Evolutionary conservation across 2,888 invertebrate species (phyloP).

Genomic region (Onthophagus sagittarius): DNA sequence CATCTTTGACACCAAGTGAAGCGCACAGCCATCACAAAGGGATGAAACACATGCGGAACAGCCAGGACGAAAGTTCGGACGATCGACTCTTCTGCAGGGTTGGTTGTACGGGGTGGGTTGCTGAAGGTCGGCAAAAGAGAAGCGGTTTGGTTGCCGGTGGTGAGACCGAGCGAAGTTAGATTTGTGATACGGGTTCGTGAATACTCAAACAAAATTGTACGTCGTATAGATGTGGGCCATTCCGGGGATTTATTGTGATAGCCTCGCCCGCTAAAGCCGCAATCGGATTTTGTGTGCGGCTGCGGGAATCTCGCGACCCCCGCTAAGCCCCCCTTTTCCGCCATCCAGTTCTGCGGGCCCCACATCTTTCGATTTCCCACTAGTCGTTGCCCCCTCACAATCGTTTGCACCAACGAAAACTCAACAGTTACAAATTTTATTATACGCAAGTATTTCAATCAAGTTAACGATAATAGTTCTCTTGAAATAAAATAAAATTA

Average conservation of each 20-base stretch:
- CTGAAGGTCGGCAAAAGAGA: not conserved
- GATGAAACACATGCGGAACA: not conserved
- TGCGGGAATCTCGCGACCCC: constrained; percentile 18
- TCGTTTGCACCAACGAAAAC: not conserved
- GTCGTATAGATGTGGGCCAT: constrained; percentile 44
- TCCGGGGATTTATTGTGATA: constrained; percentile 46
- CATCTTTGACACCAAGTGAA: no score
- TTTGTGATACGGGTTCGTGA: constrained; percentile 40
- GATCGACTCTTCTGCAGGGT: not conserved
- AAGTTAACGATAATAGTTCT: no score
- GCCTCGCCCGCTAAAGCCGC: constrained; percentile 44
- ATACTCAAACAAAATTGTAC: constrained; percentile 42
- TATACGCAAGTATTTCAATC: not conserved
- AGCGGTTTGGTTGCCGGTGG: no score
- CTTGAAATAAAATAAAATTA: no score
- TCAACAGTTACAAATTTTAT: not conserved
- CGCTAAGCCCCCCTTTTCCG: not conserved
- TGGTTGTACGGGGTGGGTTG: no score
- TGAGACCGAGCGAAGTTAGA: constrained; percentile 29
- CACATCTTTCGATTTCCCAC: not conserved
- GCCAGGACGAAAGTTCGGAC: not conserved
- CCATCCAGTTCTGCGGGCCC: not conserved
- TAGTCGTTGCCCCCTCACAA: not conserved
- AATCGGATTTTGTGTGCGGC: constrained; percentile 42
- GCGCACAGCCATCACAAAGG: no score